These are phyloP conservation scores for Tipula helvola DNA, from an alignment of 2,888 invertebrate genomes.

Conservation along the genomic window DNA sequence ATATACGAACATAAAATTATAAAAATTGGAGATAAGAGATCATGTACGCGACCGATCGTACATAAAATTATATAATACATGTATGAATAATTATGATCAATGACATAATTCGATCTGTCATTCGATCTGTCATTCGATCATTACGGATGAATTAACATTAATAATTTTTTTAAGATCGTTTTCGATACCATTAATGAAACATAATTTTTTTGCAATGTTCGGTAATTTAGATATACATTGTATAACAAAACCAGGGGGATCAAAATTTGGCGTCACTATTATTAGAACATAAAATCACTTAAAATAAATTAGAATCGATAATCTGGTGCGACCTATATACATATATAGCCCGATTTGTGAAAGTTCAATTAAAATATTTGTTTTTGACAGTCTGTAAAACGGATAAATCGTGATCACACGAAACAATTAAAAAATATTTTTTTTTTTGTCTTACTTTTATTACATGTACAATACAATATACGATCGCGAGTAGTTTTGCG, in stretches of 20 bases:
- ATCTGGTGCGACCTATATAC: too few species aligned
- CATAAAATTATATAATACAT: not conserved
- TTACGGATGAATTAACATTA: not conserved
- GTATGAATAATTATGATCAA: not conserved
- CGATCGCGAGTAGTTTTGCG: not conserved
- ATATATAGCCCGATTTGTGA: not conserved
- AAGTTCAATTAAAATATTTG: not conserved
- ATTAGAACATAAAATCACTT: not conserved
- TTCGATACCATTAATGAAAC: not conserved
- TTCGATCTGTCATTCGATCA: not conserved
- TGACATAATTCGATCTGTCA: not conserved
- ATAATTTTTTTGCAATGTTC: too few species aligned
- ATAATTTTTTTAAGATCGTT: not conserved
- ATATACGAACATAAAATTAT: not conserved
- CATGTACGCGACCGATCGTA: not conserved
- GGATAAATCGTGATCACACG: not conserved
- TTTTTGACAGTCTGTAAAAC: not conserved
- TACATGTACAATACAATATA: not conserved
- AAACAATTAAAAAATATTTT: not conserved
- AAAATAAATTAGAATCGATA: not conserved
- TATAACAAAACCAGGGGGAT: too few species aligned
- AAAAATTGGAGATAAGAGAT: not conserved
- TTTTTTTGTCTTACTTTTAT: not conserved
- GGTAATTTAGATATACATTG: too few species aligned
- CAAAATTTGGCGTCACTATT: not conserved